Base-by-base conservation (phyloP, 30 jellyfish, hydroid and myxozoan genomes). In the Catostylus mosaicus region DNA sequence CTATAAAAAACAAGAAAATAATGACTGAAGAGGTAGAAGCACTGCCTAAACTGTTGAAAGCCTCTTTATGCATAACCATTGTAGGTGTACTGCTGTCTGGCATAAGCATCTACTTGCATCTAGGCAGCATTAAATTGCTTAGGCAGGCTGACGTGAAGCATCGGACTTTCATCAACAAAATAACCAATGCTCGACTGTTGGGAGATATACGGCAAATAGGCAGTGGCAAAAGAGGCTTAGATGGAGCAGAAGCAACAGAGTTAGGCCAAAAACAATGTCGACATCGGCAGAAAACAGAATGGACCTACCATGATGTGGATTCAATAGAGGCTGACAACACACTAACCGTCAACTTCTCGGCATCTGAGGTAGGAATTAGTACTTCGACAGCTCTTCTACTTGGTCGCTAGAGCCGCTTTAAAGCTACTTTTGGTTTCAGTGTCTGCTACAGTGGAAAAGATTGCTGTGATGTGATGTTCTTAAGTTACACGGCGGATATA, bases 231-330 rank as follows among this genome's bases (percentile, higher is more conserved):
- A 33, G 84, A 30, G 54, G 83, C n/a, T 5, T 52, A 24, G 71
- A 2, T 34, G 91, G 30, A 20, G 82, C 50, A 16, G 91, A 67
- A 31, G 37, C 27, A 10, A 40, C 46, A n/a, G 83, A 52, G 38
- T 29, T 59, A 0, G 40, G 59, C 37, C 84, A 62, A 50, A 48
- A 34, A 31, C 91, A 81, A 57, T 81, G 91, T 45, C 34, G 84
- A 50, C 63, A 81, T 31, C 83, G 91, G 52, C 91, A 81, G 68
- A 81, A 81, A 50, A 81, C 91, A 26, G 91, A 81, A 31, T 81
- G 91, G 91, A 31, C 59, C 23, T 81, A 65, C 59, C 52, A 43
- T 54, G 84, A 66, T 35, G 72, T 45, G 16, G 84, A 30, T 0
- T 66, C 83, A 18, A 72, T 16, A 6, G 74, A 46, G 0, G 31